Percentiles rank a stretch among this genome's conserved stretches.
Evolutionary conservation across 2,113 vertebrate genomes (phyloP).

Genomic region (Silurus asotus): DNA sequence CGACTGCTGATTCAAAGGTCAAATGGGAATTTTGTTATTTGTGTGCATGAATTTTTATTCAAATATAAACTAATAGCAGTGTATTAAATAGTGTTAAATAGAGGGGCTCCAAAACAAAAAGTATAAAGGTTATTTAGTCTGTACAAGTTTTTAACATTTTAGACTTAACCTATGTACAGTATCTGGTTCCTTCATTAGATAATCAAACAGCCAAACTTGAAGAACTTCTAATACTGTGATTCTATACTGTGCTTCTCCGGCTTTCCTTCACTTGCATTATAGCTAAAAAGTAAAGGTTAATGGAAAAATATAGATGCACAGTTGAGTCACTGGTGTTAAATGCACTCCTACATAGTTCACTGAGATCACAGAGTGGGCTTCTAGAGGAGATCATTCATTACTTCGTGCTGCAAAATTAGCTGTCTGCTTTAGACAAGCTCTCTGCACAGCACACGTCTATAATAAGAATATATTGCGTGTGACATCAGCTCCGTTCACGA

Average conservation of each 20-base stretch:
- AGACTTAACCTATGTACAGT: neutral
- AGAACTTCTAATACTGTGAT: neutral
- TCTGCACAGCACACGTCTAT: conserved; percentile 31
- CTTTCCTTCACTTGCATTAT: conserved; percentile 14
- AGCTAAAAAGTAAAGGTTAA: conserved; percentile 38
- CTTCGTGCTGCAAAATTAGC: conserved; percentile 18
- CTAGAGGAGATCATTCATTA: conserved; percentile 26
- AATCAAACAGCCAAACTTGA: neutral
- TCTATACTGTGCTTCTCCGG: conserved; percentile 9
- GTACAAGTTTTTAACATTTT: neutral
- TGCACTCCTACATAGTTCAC: conserved; percentile 36
- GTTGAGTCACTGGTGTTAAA: conserved; percentile 40
- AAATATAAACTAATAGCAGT: neutral
- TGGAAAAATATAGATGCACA: conserved; percentile 28
- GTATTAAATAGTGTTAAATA: neutral
- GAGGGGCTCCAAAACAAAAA: neutral
- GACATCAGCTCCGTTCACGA: conserved; percentile 17
- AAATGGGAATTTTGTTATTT: neutral
- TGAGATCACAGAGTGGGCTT: conserved; percentile 38
- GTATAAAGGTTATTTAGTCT: neutral
- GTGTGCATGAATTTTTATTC: too few relatives aligned
- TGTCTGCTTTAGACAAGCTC: conserved; percentile 19
- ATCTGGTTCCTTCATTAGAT: neutral
- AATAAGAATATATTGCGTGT: conserved; percentile 34
- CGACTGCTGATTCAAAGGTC: neutral